These are phyloP conservation scores for Sesia apiformis DNA, from an alignment of 2,888 invertebrate species.

Conservation along the genomic window DNA sequence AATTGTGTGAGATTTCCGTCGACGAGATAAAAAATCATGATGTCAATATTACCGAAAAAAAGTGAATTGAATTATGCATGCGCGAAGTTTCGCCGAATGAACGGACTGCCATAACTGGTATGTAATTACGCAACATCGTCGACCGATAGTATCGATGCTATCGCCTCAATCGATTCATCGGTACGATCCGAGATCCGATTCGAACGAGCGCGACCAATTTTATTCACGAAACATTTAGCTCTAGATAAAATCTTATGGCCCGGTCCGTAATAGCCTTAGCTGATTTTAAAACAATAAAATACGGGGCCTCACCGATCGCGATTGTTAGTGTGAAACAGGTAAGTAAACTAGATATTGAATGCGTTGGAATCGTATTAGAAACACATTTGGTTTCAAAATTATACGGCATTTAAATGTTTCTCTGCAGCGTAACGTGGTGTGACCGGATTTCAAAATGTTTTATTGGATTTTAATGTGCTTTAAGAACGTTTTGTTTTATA, in stretches of 20 bases:
- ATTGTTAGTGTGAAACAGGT: slow-evolving; percentile 65
- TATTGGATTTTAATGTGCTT: too few species aligned
- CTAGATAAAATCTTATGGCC: slow-evolving; percentile 54
- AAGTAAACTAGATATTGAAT: slow-evolving; percentile 45
- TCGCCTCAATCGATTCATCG: slow-evolving; percentile 31
- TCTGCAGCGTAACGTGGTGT: slow-evolving; percentile 15
- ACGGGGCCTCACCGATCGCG: slow-evolving; percentile 43
- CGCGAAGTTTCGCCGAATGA: slow-evolving; percentile 38
- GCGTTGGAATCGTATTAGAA: slow-evolving; percentile 30
- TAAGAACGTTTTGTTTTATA: too few species aligned
- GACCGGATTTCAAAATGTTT: too few species aligned
- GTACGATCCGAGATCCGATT: slow-evolving; percentile 48
- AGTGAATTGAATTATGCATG: slow-evolving; percentile 37
- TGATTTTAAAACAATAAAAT: slow-evolving; percentile 47
- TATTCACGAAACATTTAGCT: slow-evolving; percentile 68
- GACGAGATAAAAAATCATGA: not conserved
- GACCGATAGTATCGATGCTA: slow-evolving; percentile 42
- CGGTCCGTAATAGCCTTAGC: slow-evolving; percentile 35
- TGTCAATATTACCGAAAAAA: slow-evolving; percentile 6
- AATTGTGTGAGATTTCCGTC: too few species aligned
- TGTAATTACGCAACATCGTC: slow-evolving; percentile 62
- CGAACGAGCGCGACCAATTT: slow-evolving; percentile 64
- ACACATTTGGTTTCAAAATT: slow-evolving; percentile 31
- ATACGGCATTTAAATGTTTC: slow-evolving; percentile 27
- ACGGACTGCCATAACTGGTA: slow-evolving; percentile 35